phyloP scores from a whole-genome alignment of 2,888 invertebrate genomes.

The Ptychoptera albimana region DNA sequence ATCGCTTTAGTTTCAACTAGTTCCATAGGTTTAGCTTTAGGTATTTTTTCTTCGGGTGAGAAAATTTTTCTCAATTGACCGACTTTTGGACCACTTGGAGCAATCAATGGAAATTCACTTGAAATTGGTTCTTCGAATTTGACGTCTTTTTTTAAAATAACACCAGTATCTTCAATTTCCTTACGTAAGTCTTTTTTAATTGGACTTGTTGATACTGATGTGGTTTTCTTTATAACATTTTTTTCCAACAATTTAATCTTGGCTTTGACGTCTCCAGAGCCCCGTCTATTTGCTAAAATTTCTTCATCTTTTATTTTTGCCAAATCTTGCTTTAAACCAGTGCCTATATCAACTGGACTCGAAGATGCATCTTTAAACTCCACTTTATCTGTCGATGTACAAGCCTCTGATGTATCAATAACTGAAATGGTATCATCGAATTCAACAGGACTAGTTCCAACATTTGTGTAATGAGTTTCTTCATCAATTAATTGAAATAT shows the following conservation, averaged over 20 bases:
- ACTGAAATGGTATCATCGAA: constrained; percentile 30
- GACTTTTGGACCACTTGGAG: constrained; percentile 31
- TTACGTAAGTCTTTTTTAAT: constrained; percentile 19
- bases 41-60: constrained; percentile 14
- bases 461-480: constrained; percentile 29
- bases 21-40: too few species aligned
- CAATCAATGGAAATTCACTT: constrained; percentile 13
- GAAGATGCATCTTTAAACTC: constrained; percentile 36
- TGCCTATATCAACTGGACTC: constrained; percentile 32
- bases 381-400: constrained; percentile 34
- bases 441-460: constrained; percentile 35
- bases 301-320: constrained; percentile 23
- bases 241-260: constrained; percentile 38
- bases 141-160: constrained; percentile 4
- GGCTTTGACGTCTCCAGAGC: constrained; percentile 38
- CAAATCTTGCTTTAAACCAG: constrained; percentile 10
- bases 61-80: constrained; percentile 34
- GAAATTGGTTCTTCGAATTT: constrained; percentile 11
- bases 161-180: background rate
- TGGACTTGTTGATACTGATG: constrained; percentile 19
- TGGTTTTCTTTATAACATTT: constrained; percentile 22
- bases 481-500: constrained; percentile 25
- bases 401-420: constrained; percentile 35
- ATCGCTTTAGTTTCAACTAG: background rate
- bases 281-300: constrained; percentile 22